These are phyloP conservation scores for Alethe castanea DNA, from an alignment of 2,113 vertebrate species.

Conservation along the genomic window DNA sequence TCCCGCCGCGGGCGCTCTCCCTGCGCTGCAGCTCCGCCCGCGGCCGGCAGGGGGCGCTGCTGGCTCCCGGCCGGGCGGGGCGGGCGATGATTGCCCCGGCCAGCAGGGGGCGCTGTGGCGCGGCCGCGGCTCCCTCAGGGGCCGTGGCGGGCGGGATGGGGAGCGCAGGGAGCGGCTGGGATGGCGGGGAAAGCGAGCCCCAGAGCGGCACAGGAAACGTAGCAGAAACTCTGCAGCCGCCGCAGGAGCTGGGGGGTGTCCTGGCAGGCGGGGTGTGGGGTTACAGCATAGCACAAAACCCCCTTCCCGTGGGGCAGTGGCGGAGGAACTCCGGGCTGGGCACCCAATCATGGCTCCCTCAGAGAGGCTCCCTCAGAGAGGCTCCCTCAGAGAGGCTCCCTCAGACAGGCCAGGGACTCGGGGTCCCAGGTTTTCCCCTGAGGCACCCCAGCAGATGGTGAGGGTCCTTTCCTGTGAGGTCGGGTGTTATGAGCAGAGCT, in stretches of 20 bases:
- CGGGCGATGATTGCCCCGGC: no score
- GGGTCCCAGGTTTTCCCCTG: neutral
- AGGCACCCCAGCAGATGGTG: neutral
- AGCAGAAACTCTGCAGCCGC: neutral
- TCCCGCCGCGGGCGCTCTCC: neutral
- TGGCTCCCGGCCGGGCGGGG: neutral
- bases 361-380: fast-evolving
- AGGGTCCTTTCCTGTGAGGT: neutral
- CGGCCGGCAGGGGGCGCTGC: neutral
- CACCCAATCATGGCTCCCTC: no score
- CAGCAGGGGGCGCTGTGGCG: neutral
- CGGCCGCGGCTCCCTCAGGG: neutral
- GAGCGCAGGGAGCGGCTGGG: no score
- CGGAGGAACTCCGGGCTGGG: fast-evolving
- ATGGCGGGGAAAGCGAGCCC: fast-evolving
- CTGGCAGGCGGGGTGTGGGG: fast-evolving
- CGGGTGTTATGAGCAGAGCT: neutral
- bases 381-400: neutral
- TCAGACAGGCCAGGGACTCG: fast-evolving
- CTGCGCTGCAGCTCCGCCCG: neutral
- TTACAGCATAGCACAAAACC: neutral
- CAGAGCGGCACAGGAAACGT: fast-evolving
- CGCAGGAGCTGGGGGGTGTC: neutral
- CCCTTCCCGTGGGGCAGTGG: neutral
- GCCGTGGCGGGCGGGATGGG: neutral